phyloP scores from a whole-genome alignment of 2,113 vertebrate genomes.

The Suncus etruscus region DNA sequence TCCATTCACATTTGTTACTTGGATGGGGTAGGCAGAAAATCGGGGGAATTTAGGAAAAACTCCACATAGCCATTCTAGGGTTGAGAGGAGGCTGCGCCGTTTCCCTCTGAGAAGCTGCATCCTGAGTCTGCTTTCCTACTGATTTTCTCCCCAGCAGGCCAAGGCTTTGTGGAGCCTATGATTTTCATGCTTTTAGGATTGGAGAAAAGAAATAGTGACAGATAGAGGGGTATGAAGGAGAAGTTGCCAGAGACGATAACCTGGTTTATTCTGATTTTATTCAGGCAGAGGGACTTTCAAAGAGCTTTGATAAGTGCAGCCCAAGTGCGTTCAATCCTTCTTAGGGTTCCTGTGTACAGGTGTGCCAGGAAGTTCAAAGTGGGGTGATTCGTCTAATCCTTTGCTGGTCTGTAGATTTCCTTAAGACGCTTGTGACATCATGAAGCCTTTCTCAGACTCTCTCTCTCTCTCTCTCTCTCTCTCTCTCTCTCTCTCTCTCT shows the following conservation, averaged over 20 bases:
- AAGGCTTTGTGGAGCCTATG: not conserved
- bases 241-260: conserved; percentile 13
- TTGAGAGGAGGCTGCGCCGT: not conserved
- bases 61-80: not conserved
- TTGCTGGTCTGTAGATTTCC: conserved; percentile 85
- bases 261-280: conserved; percentile 72
- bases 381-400: conserved; percentile 72
- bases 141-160: conserved; percentile 20
- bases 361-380: conserved; percentile 79
- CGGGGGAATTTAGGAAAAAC: conserved; percentile 48
- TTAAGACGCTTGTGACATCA: conserved; percentile 87
- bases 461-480: conserved; percentile 77
- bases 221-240: not conserved
- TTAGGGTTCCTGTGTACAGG: conserved; percentile 83
- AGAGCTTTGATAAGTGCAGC: conserved; percentile 83
- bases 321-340: conserved; percentile 83
- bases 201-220: not conserved
- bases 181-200: not conserved
- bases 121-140: not conserved
- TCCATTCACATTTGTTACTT: not conserved
- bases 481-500: conserved; percentile 70
- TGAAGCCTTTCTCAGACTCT: conserved; percentile 84
- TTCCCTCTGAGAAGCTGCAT: not conserved
- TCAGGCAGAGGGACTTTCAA: conserved; percentile 82
- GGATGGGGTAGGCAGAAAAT: not conserved